Percentiles rank a stretch among this genome's conserved stretches.
Evolutionary conservation across 2,797 vertebrate genomes (phyloP).

Genomic region (Naso thynnoides): DNA sequence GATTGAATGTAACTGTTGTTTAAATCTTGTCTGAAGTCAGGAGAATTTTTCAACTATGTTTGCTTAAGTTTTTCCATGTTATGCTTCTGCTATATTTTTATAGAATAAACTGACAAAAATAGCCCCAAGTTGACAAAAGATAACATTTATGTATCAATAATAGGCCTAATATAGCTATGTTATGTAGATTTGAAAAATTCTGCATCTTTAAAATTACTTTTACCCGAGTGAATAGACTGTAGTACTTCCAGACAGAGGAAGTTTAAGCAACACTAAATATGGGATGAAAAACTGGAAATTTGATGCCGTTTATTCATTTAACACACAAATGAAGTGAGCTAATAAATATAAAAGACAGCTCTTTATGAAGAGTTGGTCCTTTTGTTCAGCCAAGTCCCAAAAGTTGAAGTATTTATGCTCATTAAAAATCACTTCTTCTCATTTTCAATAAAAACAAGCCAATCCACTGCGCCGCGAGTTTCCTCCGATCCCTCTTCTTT

Average conservation of each 20-base stretch:
- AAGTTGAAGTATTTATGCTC: conserved; percentile 26
- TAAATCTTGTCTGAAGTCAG: too few relatives aligned
- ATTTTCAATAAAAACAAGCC: conserved; percentile 30
- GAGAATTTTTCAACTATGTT: background rate
- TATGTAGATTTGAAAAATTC: too few relatives aligned
- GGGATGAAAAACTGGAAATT: background rate
- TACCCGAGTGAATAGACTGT: too few relatives aligned
- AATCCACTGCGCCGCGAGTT: conserved; percentile 23
- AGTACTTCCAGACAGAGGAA: background rate
- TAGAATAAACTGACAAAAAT: background rate
- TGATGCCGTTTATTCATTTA: background rate
- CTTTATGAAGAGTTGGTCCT: background rate
- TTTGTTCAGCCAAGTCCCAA: conserved; percentile 14
- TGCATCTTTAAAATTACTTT: too few relatives aligned
- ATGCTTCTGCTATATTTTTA: background rate
- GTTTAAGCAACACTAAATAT: background rate
- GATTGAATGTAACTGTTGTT: background rate
- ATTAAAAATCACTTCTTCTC: conserved; percentile 21
- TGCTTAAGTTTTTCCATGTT: background rate
- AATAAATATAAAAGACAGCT: too few relatives aligned
- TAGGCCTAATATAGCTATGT: too few relatives aligned
- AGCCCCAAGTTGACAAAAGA: too few relatives aligned
- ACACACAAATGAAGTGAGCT: background rate
- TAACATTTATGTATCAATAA: too few relatives aligned
- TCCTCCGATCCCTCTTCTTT: conserved; percentile 22